Evolutionary conservation across 2,888 invertebrate genomes (phyloP).

Genomic region (Pseudoips prasinana): DNA sequence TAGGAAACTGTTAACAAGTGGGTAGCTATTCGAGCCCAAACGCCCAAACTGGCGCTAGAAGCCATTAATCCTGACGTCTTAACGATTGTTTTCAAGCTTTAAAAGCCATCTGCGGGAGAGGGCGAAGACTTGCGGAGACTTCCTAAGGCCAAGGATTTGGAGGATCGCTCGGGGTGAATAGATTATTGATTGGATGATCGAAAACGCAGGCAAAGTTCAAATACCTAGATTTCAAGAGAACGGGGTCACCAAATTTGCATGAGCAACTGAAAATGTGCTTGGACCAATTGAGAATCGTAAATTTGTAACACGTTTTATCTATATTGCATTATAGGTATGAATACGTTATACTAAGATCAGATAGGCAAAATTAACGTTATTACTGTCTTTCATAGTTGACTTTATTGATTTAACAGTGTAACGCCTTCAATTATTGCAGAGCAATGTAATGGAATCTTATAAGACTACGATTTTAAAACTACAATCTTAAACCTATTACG

Average conservation of each 20-base stretch:
- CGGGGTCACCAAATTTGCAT: conserved; percentile 10
- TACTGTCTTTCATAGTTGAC: no score
- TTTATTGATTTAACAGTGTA: no score
- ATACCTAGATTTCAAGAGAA: conserved; percentile 15
- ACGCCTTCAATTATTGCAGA: no score
- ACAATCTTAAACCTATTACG: no score
- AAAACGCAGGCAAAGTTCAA: conserved; percentile 16
- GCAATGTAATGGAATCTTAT: no score
- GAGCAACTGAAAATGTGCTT: conserved; percentile 1
- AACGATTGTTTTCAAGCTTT: conserved; percentile 66
- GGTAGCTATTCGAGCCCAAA: conserved; percentile 26
- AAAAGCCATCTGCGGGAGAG: conserved; percentile 58
- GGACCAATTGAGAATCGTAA: no score
- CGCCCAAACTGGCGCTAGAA: conserved; percentile 30
- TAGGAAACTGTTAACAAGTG: conserved; percentile 35
- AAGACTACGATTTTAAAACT: no score
- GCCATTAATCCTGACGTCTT: conserved; percentile 56
- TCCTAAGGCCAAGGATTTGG: conserved; percentile 44
- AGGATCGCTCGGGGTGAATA: conserved; percentile 43
- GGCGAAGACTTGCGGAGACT: conserved; percentile 45
- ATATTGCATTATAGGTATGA: no score
- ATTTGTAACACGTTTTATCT: no score
- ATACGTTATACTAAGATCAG: no score
- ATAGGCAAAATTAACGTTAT: no score
- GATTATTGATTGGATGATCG: conserved; percentile 46